Evolutionary conservation across 2,888 invertebrate genomes (phyloP), one percentile per base, ranked within the genome.

Genomic region (Stenoptilia bipunctidactyla): DNA sequence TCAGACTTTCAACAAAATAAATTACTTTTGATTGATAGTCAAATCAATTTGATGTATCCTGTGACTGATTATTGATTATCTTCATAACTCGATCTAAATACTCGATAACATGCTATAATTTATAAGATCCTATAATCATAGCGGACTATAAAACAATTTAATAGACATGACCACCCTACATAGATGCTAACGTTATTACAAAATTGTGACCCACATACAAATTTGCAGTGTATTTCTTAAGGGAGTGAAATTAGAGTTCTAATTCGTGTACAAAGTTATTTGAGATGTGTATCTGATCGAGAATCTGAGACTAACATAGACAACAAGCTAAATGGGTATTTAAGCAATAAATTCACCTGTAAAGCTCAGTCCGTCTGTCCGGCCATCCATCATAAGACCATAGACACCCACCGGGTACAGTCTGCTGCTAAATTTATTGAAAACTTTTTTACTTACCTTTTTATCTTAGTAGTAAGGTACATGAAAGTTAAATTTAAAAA

Each of bases 291-390:
- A 47, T 40, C 42, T 13, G 2, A 45, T 42, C 40, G 9, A 20
- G 46, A 39, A 49, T 48, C 38, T 33, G 40, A 27, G 33, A 42
- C 41, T 48, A 51, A 51, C 51, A 53, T 43, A 48, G 48, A 46
- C 40, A 50, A 58, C 60, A 53, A 47, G 53, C 52, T 53, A 56
- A 60, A 60, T 58, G 49, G 52, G 44, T 50, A 58, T 53, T 49
- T 40, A 42, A 46, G 41, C 43, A 40, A 58, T 64, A 63, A 59
- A 66, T 67, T 54, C 54, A 56, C 50, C 55, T 58, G 56, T 45
- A 48, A 58, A 50, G 49, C 40, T 52, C 46, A 46, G 53, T 49
- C 47, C 45, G 53, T 48, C 49, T 43, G 53, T 46, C 51, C 45
- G 52, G 53, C 56, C 42, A 48, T 6, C 61, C 63, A 61, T 61